A percentile compares a stretch with the other conserved stretches of the same genome.
These are phyloP conservation scores for Orthonyx spaldingii DNA, from an alignment of 2,113 vertebrate species.

Conservation along the genomic window DNA sequence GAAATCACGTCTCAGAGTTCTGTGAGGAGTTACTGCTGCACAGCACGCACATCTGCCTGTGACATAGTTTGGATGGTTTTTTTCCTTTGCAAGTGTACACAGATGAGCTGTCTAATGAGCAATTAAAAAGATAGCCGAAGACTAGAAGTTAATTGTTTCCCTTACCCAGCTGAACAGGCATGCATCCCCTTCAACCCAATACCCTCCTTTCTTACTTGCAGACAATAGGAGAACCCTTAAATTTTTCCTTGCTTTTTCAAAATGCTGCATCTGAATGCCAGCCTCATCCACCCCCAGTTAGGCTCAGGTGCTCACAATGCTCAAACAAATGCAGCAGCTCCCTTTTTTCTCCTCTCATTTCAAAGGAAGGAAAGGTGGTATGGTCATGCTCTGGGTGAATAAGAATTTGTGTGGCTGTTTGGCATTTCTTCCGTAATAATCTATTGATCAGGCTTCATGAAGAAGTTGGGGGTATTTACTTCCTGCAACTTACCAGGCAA, in stretches of 20 bases:
- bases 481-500: not conserved
- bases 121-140: not conserved
- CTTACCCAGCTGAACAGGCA: not conserved
- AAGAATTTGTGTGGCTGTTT: not conserved
- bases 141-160: not conserved
- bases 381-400: not conserved
- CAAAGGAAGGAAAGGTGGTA: not conserved
- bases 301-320: not conserved
- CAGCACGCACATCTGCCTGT: not conserved
- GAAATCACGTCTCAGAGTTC: not conserved
- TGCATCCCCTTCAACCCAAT: not conserved
- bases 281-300: not conserved
- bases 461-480: not conserved
- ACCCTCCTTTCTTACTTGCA: not conserved
- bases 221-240: not conserved
- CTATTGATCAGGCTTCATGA: not conserved
- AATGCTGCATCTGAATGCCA: not conserved
- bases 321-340: not conserved
- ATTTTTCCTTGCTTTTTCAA: not conserved
- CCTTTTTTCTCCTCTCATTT: not conserved
- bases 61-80: not conserved
- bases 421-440: not conserved
- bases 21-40: not conserved
- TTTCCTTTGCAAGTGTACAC: not conserved
- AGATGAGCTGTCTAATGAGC: constrained; percentile 1